Conservation (phyloP, 2,113 vertebrate species). For the Tetrao urogallus region DNA sequence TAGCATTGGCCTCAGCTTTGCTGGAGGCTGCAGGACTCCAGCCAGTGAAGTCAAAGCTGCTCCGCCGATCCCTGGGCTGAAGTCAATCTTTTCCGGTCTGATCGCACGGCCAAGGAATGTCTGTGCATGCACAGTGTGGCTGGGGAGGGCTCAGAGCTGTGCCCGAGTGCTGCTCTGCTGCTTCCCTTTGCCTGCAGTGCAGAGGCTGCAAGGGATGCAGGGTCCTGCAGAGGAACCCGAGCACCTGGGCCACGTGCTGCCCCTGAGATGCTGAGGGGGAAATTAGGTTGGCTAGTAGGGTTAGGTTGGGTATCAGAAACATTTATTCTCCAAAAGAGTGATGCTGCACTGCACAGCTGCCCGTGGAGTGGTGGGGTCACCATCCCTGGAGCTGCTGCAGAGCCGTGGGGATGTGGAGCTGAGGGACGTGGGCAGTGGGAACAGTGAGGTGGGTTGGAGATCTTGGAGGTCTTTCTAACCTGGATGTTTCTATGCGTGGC, state of each 20-base stretch:
- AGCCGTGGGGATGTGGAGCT: too few relatives aligned
- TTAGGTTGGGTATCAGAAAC: too few relatives aligned
- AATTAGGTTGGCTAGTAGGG: too few relatives aligned
- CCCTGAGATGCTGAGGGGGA: accelerated
- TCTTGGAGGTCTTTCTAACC: too few relatives aligned
- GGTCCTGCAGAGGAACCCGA: neutral
- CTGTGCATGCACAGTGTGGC: neutral
- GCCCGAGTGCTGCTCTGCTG: neutral
- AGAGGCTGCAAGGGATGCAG: too few relatives aligned
- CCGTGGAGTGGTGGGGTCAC: too few relatives aligned
- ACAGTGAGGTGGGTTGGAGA: too few relatives aligned
- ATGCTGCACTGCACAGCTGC: too few relatives aligned
- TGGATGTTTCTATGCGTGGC: neutral
- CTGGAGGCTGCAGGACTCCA: slow-evolving; percentile 39
- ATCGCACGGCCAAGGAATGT: slow-evolving; percentile 50
- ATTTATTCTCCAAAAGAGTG: too few relatives aligned
- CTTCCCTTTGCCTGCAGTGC: neutral
- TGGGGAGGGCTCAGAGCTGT: neutral
- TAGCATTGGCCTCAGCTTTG: slow-evolving; percentile 27
- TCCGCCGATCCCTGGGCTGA: neutral
- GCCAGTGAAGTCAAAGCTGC: neutral
- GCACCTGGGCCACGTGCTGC: neutral
- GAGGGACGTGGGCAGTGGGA: too few relatives aligned
- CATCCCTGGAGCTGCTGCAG: too few relatives aligned
- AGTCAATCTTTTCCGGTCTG: slow-evolving; percentile 35